Evolutionary conservation across 2,888 invertebrate species (phyloP).

Genomic region (Lithophane socia): DNA sequence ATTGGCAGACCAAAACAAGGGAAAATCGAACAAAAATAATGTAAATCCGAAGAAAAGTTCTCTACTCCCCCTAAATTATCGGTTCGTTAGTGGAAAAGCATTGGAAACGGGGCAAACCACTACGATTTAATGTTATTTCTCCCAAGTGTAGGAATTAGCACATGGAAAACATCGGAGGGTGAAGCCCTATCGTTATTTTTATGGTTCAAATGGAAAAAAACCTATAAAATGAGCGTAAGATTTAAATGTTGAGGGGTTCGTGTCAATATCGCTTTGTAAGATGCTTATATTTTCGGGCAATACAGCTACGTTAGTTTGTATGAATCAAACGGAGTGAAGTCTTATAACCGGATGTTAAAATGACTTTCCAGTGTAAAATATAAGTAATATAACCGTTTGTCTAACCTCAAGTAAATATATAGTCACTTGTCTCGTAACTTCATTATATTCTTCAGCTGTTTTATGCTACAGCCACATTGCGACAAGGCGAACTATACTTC

Average conservation of each 20-base stretch:
- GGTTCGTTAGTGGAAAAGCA: constrained; percentile 85
- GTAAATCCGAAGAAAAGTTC: constrained; percentile 71
- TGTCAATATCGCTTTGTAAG: constrained; percentile 28
- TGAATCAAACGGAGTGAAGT: background rate
- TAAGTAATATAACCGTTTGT: too few species aligned
- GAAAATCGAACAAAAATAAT: constrained; percentile 63
- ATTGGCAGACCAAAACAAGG: constrained; percentile 49
- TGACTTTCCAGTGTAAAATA: background rate
- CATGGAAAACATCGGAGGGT: constrained; percentile 80
- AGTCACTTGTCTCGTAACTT: background rate
- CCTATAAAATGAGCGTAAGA: constrained; percentile 58
- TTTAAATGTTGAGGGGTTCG: constrained; percentile 52
- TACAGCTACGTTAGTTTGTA: background rate
- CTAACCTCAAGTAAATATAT: background rate
- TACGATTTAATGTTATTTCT: constrained; percentile 88
- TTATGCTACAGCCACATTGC: too few species aligned
- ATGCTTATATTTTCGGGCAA: constrained; percentile 8
- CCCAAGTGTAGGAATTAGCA: constrained; percentile 87
- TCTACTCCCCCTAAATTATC: constrained; percentile 81
- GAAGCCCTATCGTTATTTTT: constrained; percentile 66
- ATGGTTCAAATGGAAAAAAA: constrained; percentile 61
- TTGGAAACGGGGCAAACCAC: constrained; percentile 71
- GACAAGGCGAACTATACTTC: too few species aligned
- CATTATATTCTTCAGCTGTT: too few species aligned
- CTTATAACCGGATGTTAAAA: background rate